Evolutionary conservation across 2,113 vertebrate species (phyloP).

Genomic region (Harpagus bidentatus): DNA sequence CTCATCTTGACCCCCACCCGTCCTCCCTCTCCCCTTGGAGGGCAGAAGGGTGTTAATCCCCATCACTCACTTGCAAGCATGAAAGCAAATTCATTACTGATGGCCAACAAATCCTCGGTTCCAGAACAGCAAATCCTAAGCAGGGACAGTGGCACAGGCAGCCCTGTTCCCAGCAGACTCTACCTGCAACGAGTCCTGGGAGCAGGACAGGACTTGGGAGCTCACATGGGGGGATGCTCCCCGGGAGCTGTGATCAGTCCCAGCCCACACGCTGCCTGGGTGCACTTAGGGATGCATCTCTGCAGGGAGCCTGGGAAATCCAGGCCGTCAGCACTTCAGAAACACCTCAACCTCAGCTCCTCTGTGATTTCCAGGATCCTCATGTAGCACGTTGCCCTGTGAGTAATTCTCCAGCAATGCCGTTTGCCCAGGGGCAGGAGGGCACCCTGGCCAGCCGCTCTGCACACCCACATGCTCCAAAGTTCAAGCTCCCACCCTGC

Average conservation of each 20-base stretch:
- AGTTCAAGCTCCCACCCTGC: conserved; percentile 25
- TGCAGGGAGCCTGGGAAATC: neutral
- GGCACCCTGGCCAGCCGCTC: neutral
- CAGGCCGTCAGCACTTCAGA: neutral
- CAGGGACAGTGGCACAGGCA: neutral
- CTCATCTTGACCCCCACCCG: neutral
- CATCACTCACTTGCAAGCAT: neutral
- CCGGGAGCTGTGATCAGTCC: neutral
- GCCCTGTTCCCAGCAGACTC: neutral
- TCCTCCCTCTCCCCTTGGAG: neutral
- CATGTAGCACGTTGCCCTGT: fast-evolving
- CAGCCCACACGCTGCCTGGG: fast-evolving
- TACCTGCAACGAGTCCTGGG: neutral
- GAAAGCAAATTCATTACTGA: neutral
- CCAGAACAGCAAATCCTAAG: neutral
- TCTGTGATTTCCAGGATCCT: neutral
- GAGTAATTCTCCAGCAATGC: neutral
- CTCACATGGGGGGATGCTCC: neutral
- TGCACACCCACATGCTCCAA: neutral
- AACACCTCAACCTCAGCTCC: neutral
- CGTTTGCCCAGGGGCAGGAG: neutral
- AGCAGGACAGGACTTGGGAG: neutral
- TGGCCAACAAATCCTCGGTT: neutral
- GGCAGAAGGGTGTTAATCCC: neutral
- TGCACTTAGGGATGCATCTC: neutral